A percentile compares a stretch with the other conserved stretches of the same genome.
phyloP scores from a whole-genome alignment of 2,113 vertebrate genomes.

The Dasyornis broadbenti region DNA sequence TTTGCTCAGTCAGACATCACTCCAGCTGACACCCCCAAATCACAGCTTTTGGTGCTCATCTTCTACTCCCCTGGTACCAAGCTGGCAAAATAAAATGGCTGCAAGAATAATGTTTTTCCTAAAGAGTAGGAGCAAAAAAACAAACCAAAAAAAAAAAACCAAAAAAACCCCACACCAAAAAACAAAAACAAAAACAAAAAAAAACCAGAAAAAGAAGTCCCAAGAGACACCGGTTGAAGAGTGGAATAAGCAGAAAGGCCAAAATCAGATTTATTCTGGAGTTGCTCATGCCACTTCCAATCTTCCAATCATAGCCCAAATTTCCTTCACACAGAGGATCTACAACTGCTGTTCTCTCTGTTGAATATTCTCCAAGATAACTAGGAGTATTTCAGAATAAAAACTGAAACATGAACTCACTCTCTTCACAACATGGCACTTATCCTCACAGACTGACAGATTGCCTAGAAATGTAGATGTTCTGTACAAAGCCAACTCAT shows the following conservation, averaged over 20 bases:
- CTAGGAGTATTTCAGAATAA: not conserved
- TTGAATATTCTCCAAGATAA: not conserved
- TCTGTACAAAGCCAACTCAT: not conserved
- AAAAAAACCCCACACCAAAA: too few relatives aligned
- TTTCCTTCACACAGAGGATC: not conserved
- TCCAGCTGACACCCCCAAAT: not conserved
- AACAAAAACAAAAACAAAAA: not conserved
- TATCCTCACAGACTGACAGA: not conserved
- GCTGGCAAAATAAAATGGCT: not conserved
- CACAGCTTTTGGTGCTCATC: not conserved
- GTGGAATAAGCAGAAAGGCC: not conserved
- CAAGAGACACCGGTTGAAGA: not conserved
- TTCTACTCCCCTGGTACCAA: not conserved
- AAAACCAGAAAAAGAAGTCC: not conserved
- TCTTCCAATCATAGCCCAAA: not conserved
- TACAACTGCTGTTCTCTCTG: not conserved
- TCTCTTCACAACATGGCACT: not conserved
- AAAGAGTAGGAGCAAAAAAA: not conserved
- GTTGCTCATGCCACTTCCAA: not conserved
- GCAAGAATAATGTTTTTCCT: not conserved
- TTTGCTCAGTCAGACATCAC: not conserved
- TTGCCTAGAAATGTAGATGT: not conserved
- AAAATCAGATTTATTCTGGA: not conserved
- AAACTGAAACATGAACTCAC: not conserved
- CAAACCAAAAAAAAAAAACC: not conserved